A percentile compares a stretch with the other conserved stretches of the same genome.
These are phyloP conservation scores for Teleopsis dalmanni DNA, from an alignment of 1,140 invertebrate species.

Conservation along the genomic window DNA sequence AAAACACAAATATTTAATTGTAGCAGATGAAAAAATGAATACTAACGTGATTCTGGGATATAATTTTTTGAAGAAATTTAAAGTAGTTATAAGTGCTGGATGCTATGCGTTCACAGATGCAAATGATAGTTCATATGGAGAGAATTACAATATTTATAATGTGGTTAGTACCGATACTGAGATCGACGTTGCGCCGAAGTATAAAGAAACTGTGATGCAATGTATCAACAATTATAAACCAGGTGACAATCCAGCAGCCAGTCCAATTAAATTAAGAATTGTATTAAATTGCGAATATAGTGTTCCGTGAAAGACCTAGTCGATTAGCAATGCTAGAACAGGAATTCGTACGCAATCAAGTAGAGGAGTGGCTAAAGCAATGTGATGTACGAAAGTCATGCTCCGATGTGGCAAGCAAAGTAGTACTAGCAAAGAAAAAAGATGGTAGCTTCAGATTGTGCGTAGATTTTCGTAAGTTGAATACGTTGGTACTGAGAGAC, in stretches of 20 bases:
- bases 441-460: neutral
- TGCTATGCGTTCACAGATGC: neutral
- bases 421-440: slow-evolving; percentile 6
- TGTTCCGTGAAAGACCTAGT: slow-evolving; percentile 11
- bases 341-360: neutral
- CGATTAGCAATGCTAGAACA: neutral
- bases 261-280: slow-evolving; percentile 1
- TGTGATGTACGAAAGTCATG: neutral
- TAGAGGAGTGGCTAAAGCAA: neutral
- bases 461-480: neutral
- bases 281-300: neutral
- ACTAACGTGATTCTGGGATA: neutral
- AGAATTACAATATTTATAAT: neutral
- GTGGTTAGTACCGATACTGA: neutral
- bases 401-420: neutral
- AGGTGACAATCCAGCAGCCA: neutral
- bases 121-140: neutral
- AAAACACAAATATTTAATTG: neutral
- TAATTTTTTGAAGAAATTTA: neutral
- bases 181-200: neutral
- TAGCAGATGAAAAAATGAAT: neutral
- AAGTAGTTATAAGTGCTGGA: neutral
- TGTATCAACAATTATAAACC: slow-evolving; percentile 9
- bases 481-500: neutral
- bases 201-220: neutral